These are phyloP conservation scores for Rallus crepitans DNA, from an alignment of 2,797 vertebrate species.

Conservation along the genomic window DNA sequence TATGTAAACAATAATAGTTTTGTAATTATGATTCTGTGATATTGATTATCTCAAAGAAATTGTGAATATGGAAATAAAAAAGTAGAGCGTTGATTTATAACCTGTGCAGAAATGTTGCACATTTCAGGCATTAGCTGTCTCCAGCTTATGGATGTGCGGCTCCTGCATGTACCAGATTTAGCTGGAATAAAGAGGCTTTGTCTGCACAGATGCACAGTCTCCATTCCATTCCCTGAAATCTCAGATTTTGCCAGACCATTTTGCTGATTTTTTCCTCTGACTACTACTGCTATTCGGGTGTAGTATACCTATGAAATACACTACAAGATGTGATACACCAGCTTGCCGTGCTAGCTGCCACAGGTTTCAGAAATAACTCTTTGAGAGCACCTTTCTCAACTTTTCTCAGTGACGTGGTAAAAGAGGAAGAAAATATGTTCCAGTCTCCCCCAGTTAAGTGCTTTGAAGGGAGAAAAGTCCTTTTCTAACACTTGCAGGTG, in stretches of 20 bases:
- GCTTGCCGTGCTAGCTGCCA: neutral
- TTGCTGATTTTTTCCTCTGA: neutral
- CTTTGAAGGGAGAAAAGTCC: neutral
- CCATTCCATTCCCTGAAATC: neutral
- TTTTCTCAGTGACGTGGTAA: neutral
- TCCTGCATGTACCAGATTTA: neutral
- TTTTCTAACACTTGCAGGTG: neutral
- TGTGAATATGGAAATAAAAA: neutral
- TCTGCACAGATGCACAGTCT: neutral
- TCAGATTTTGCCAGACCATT: neutral
- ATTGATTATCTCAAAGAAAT: neutral
- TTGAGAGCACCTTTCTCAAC: neutral
- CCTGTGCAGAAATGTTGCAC: neutral
- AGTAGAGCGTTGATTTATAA: neutral
- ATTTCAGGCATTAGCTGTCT: neutral
- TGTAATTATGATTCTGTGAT: neutral
- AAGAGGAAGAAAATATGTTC: neutral
- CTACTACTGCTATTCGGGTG: neutral
- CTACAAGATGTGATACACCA: neutral
- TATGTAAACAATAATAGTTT: neutral
- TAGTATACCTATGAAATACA: fast-evolving
- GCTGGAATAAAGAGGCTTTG: neutral
- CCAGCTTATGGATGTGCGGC: neutral
- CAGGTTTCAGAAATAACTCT: neutral
- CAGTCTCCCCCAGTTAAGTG: neutral